These are phyloP conservation scores for Ostrea denselamellosa DNA, from an alignment of 1,140 invertebrate genomes.

Conservation along the genomic window DNA sequence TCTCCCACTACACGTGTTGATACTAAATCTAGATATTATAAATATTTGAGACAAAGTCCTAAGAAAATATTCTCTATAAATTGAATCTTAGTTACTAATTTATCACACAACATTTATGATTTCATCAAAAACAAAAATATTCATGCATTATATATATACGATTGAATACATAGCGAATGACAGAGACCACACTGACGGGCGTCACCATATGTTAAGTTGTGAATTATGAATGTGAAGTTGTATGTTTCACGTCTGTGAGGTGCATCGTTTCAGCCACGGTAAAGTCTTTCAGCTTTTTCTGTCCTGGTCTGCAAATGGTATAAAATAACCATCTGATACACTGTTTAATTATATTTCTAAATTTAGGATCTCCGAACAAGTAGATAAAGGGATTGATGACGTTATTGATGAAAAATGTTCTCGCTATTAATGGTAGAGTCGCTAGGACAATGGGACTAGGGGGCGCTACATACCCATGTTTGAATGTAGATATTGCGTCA, in stretches of 20 bases:
- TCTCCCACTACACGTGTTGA: no score
- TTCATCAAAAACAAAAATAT: no score
- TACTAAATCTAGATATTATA: no score
- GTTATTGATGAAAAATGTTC: slow-evolving; percentile 53
- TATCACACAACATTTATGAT: no score
- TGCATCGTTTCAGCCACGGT: slow-evolving; percentile 17
- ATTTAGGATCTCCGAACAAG: slow-evolving; percentile 46
- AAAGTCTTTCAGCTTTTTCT: slow-evolving; percentile 3
- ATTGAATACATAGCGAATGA: background rate
- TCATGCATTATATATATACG: background rate
- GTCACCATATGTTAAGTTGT: background rate
- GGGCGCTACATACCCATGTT: slow-evolving; percentile 40
- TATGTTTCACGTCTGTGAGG: slow-evolving; percentile 5
- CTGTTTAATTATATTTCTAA: slow-evolving; percentile 39
- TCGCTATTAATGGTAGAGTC: slow-evolving; percentile 42
- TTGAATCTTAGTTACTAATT: no score
- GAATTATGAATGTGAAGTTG: background rate
- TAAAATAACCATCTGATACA: background rate
- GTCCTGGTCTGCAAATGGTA: background rate
- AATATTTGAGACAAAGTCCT: no score
- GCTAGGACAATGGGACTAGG: slow-evolving; percentile 49
- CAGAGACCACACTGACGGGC: background rate
- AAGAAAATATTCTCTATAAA: no score
- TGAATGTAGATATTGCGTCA: slow-evolving; percentile 48
- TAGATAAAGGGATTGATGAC: slow-evolving; percentile 52